Evolutionary conservation across 2,113 vertebrate genomes (phyloP), one percentile per base, ranked within the genome.

Genomic region (Microtus pennsylvanicus): DNA sequence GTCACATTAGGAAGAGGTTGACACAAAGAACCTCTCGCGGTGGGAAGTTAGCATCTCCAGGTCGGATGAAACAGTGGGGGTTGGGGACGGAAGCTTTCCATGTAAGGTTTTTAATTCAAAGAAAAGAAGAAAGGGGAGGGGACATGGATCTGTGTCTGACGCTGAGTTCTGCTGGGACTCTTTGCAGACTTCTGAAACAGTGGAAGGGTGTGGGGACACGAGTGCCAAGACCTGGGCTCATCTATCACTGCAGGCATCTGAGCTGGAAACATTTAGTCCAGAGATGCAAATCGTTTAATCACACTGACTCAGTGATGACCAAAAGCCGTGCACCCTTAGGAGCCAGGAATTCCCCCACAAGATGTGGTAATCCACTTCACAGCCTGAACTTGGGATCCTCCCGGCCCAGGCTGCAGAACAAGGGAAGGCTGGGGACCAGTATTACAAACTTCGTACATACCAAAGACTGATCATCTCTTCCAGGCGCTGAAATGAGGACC

Each of bases 271-370:
- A 89, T 86, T 97, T 95, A 96, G 95, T 65, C n/a, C 78, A 80
- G 91, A 96, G 94, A 97, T 97, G 96, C 95, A 97, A 95, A 97
- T 97, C 95, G 93, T 94, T 96, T 95, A 89, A 95, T 93, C 96
- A 83, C 38, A 67, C 87, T 89, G 85, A 94, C 94, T 97, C 94
- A 80, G 38, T 38, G 89, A 92, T 65, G 93, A 93, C 93, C 94
- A 97, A 94, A 95, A 94, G 85, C 58, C 92, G 80, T 86, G 95
- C 87, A 75, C 92, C 55, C 96, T 78, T 69, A 70, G 94, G 97
- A 97, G 89, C 58, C 92, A 94, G 90, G 95, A 89, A 96, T 96
- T 96, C 95, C 94, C 63, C 91, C 70, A 52, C 90, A 63, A n/a
- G 93, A 94, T 69, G 94, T 94, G 95, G 67, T 93, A 95, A 98